These are phyloP conservation scores for Diprion similis DNA, from an alignment of 1,140 invertebrate species.

Conservation along the genomic window DNA sequence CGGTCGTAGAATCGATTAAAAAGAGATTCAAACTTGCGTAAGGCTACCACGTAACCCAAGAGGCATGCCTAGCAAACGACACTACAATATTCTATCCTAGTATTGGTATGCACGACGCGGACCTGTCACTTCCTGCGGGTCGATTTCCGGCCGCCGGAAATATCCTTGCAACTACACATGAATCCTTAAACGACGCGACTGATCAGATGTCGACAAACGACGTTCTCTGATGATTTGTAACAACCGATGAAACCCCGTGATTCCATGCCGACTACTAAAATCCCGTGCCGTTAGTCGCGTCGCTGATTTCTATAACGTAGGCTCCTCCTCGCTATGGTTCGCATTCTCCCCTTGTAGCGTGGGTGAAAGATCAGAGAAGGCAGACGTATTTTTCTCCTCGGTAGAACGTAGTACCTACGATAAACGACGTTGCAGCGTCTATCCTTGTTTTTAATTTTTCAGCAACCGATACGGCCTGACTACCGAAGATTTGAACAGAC, in stretches of 20 bases:
- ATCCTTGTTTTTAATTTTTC: constrained; percentile 42
- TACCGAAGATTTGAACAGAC: constrained; percentile 82
- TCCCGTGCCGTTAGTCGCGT: no score
- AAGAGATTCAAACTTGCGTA: constrained; percentile 6
- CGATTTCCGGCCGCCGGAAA: constrained; percentile 55
- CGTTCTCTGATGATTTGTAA: not conserved
- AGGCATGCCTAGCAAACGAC: constrained; percentile 25
- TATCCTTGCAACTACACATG: constrained; percentile 46
- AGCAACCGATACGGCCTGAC: constrained; percentile 83
- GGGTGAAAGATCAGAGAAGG: no score
- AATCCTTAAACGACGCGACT: constrained; percentile 49
- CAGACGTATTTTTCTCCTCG: no score
- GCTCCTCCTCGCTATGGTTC: no score
- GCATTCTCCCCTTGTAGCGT: no score
- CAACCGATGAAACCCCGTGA: no score
- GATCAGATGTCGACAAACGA: no score
- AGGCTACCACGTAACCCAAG: constrained; percentile 13
- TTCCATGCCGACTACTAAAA: no score
- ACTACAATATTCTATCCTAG: constrained; percentile 12
- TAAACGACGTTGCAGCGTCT: not conserved
- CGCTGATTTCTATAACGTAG: no score
- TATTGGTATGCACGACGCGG: constrained; percentile 45
- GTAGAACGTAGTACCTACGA: not conserved
- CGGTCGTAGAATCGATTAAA: constrained; percentile 5
- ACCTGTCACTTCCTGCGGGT: constrained; percentile 42